Base-by-base conservation (phyloP, 2,797 vertebrate species). In the Halcyon leucocephala region DNA sequence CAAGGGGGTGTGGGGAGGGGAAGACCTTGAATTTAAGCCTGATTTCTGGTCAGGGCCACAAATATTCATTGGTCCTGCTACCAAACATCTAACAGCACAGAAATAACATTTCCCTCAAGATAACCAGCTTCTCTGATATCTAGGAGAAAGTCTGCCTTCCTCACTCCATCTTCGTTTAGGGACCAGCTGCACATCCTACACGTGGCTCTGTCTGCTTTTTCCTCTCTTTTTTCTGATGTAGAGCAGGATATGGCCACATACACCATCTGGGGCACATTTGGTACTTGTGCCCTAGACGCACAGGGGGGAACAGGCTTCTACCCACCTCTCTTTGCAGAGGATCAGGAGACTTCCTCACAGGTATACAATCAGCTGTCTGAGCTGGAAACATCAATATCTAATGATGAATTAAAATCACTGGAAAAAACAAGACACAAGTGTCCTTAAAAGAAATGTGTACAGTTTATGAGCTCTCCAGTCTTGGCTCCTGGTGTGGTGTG, bases 21-120 rank as follows among this genome's bases (percentile, higher is more conserved):
- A 95, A 89, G 81, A 80, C 90, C 83, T 89, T 90, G 67, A 94
- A 80, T 95, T 92, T 80, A 94, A 88, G 64, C 70, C 61, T 21
- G 62, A 67, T 85, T 92, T 77, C 29, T 82, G 78, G 29, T 80
- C 57, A 87, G n/a, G 67, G 21, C 57, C 73, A 64, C 60, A 94
- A 35, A 79, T 83, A 86, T 35, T 95, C 25, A 26, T 62, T 85
- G 24, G 48, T 90, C 35, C 25, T 65, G 49, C 49, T 84, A 92
- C 57, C 41, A 80, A 74, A 33, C 44, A 49, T 79, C 48, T 85
- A 73, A 64, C 44, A 92, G 41, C 64, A 85, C 33, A 71, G 48
- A 82, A 95, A 54, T 80, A 95, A 57, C 64, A 49, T 86, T 91
- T 88, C 18, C 18, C 8, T 90, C 54, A 79, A 77, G 87, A 70